Evolutionary conservation across 2,113 vertebrate genomes (phyloP), one percentile per base, ranked within the genome.

Genomic region (Melanostigma gelatinosum): DNA sequence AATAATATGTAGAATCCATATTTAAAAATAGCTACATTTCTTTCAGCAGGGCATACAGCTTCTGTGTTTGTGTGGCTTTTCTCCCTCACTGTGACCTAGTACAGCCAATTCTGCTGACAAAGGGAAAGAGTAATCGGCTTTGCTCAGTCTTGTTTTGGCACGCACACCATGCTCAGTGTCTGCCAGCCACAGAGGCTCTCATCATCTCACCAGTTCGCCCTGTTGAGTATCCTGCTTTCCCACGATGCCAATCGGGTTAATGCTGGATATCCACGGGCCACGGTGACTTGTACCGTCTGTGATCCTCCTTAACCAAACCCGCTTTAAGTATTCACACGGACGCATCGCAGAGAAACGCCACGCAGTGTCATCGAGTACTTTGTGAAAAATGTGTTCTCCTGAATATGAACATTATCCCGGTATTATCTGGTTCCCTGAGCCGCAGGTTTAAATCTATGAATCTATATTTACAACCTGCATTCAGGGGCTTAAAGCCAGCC

Each of bases 401-500:
- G 7, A 65, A 72, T 72, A 4, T 9, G 57, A 73, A 65, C 32
- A 52, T 42, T 46, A 40, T 65, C 38, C 18, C 1, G 24, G 44
- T 3, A 46, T 81, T 77, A 81, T 85, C 73, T 79, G 15, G n/a
- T 63, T 78, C n/a, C 38, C 67, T 61, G 62, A 72, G 70, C 62
- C 65, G 69, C 57, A 63, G 58, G 40, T 84, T 79, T 69, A 81
- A 82, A 85, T 76, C 81, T 66, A 60, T 40, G 20, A 77, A 69
- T 83, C 85, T 92, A 85, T 89, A 89, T 88, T 89, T 89, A 89
- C 88, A 87, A 32, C 70, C 64, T 85, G 78, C 40, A 80, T 85
- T 82, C 20, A 80, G n/a, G 40, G 80, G 75, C 69, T 91, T 91
- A 89, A 65, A 75, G 58, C 24, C 82, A 74, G 60, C 32, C 3